phyloP scores from a whole-genome alignment of 2,797 vertebrate species.

The Sebastes trivittatus region DNA sequence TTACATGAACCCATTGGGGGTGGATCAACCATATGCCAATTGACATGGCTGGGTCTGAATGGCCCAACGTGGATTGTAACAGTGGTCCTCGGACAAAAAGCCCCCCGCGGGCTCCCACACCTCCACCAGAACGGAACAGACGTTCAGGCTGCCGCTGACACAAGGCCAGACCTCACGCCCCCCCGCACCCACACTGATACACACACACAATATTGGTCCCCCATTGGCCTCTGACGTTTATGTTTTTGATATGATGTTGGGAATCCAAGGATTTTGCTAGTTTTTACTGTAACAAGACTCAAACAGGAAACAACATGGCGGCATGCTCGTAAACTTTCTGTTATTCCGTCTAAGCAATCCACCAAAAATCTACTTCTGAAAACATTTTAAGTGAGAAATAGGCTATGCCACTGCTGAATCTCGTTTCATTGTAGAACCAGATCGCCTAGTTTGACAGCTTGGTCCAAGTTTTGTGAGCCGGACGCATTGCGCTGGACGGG shows the following conservation, averaged over 20 bases:
- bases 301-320: too few relatives aligned
- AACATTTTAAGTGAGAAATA: too few relatives aligned
- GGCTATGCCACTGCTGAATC: too few relatives aligned
- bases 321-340: too few relatives aligned
- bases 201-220: neutral
- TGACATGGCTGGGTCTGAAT: conserved; percentile 90
- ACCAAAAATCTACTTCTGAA: too few relatives aligned
- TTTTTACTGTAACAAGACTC: too few relatives aligned
- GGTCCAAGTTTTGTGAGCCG: too few relatives aligned
- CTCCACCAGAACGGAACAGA: conserved; percentile 70
- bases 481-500: too few relatives aligned
- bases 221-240: neutral
- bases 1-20: conserved; percentile 98
- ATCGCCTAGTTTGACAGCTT: too few relatives aligned
- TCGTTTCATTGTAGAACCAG: too few relatives aligned
- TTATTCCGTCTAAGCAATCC: too few relatives aligned
- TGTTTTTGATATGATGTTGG: conserved; percentile 16
- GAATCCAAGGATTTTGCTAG: neutral
- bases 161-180: conserved; percentile 33
- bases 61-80: conserved; percentile 77
- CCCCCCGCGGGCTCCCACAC: conserved; percentile 65
- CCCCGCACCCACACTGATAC: neutral
- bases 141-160: conserved; percentile 61
- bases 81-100: conserved; percentile 76
- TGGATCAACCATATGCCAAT: conserved; percentile 96